Conservation (phyloP, 2,113 vertebrate genomes). For the Crypturellus undulatus region DNA sequence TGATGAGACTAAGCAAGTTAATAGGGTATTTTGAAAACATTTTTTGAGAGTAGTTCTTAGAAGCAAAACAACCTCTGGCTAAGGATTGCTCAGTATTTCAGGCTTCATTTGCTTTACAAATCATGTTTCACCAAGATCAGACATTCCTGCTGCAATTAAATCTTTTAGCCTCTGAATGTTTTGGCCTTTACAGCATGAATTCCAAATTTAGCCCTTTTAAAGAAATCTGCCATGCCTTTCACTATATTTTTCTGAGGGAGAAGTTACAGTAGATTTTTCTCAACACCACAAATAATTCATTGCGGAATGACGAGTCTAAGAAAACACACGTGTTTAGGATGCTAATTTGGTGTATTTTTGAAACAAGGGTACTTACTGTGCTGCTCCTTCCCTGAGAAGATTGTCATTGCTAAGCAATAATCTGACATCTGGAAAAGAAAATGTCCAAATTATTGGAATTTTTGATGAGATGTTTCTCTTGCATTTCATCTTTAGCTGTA, state of each 20-base stretch:
- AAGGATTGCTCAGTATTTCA: neutral
- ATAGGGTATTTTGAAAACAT: neutral
- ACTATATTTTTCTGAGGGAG: neutral
- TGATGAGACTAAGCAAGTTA: neutral
- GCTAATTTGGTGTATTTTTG: neutral
- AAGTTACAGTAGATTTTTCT: neutral
- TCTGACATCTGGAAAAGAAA: conserved; percentile 87
- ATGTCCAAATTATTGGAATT: neutral
- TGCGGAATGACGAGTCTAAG: neutral
- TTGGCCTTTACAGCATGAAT: neutral
- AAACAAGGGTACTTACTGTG: conserved; percentile 83
- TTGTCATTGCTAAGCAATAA: conserved; percentile 93
- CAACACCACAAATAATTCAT: neutral
- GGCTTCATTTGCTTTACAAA: neutral
- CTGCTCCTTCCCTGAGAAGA: conserved; percentile 94
- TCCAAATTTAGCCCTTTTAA: neutral
- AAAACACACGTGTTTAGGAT: neutral
- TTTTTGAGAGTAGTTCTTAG: neutral
- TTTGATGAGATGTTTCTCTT: neutral
- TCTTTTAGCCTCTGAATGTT: neutral
- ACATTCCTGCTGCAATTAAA: neutral
- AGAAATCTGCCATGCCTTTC: neutral
- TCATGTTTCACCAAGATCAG: neutral
- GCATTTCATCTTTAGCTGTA: neutral
- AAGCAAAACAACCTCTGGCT: neutral